A percentile compares a stretch with the other conserved stretches of the same genome.
These are phyloP conservation scores for Podarcis raffonei DNA, from an alignment of 2,113 vertebrate species.

Conservation along the genomic window DNA sequence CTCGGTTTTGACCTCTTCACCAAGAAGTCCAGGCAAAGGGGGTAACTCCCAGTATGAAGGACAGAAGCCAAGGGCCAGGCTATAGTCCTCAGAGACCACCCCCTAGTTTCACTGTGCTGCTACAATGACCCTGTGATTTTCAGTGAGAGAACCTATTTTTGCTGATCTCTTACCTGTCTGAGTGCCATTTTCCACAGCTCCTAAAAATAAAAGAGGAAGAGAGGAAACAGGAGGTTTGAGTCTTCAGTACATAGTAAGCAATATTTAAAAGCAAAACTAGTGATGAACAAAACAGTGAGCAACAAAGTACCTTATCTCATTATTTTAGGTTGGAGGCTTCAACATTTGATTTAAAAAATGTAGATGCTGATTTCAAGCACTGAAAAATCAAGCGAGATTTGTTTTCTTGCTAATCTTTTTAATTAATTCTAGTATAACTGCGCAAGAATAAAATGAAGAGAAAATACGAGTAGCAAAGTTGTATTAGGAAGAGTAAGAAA, in stretches of 20 bases:
- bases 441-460: no score
- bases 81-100: no score
- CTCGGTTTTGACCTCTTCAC: background rate
- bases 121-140: background rate
- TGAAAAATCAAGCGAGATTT: background rate
- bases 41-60: background rate
- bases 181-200: background rate
- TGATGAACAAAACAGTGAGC: background rate
- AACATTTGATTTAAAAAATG: background rate
- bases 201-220: conserved; percentile 2
- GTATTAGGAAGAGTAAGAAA: no score
- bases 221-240: background rate
- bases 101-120: no score
- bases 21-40: background rate
- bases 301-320: background rate
- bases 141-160: background rate
- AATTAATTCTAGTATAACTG: no score
- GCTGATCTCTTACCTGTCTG: background rate
- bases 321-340: background rate
- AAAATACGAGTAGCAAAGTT: no score
- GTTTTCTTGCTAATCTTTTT: background rate
- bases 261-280: background rate
- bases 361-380: background rate
- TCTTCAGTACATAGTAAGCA: background rate
- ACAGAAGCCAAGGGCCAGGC: background rate